Percentiles rank a stretch among this genome's conserved stretches.
These are phyloP conservation scores for Prionailurus bengalensis DNA, from an alignment of 2,113 vertebrate genomes.

Conservation along the genomic window DNA sequence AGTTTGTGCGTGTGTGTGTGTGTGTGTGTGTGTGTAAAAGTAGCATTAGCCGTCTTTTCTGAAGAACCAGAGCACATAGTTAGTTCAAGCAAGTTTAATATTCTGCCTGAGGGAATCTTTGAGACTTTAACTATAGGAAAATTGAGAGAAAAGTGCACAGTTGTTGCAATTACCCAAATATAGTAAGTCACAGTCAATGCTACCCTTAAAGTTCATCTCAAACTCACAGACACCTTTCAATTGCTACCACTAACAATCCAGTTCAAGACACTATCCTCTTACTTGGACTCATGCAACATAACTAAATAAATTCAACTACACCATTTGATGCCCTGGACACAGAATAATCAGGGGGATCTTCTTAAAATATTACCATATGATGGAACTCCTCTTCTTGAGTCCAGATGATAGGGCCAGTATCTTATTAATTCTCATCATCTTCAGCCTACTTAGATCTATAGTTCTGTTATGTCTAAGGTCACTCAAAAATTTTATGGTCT, in stretches of 20 bases:
- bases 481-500: not conserved
- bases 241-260: not conserved
- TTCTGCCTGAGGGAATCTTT: conserved; percentile 16
- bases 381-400: not conserved
- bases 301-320: not conserved
- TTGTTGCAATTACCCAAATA: conserved; percentile 18
- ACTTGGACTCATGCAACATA: not conserved
- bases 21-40: not conserved
- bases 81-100: conserved; percentile 32
- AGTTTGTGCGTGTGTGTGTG: not conserved
- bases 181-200: conserved; percentile 26
- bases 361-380: not conserved
- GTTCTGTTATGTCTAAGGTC: not conserved
- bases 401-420: not conserved
- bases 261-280: not conserved
- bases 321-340: not conserved
- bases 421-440: not conserved
- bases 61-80: not conserved
- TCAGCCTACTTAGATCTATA: not conserved
- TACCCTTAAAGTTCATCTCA: not conserved
- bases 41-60: not conserved
- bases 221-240: not conserved
- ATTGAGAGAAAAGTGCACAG: not conserved
- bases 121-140: not conserved
- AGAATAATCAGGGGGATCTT: not conserved